phyloP scores from a whole-genome alignment of 2,797 vertebrate genomes.

The Euthynnus affinis region DNA sequence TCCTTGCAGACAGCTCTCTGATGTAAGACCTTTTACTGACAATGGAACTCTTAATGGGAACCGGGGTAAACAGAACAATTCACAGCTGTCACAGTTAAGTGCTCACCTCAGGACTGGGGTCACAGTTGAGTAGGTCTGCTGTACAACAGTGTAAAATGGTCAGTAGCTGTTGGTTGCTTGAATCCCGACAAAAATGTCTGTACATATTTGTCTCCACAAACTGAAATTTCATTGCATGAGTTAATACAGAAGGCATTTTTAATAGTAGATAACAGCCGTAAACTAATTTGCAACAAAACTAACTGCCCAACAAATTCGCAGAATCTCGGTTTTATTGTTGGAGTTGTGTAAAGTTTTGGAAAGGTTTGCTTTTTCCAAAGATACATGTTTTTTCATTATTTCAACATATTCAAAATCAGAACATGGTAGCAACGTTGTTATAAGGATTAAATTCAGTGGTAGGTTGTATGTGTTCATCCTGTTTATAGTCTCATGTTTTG shows the following conservation, averaged over 20 bases:
- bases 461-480: conserved; percentile 10
- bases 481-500: conserved; percentile 14
- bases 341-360: neutral
- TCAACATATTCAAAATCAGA: neutral
- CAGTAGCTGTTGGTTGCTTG: neutral
- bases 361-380: neutral
- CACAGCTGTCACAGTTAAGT: neutral
- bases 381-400: conserved; percentile 18
- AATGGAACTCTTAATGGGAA: conserved; percentile 34
- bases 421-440: neutral
- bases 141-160: neutral
- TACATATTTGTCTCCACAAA: neutral
- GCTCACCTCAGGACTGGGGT: neutral
- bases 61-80: conserved; percentile 23
- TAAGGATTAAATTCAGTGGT: neutral
- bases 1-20: conserved; percentile 29
- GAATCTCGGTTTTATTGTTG: neutral
- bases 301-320: neutral
- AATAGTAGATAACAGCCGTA: neutral
- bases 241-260: neutral
- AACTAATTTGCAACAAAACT: neutral
- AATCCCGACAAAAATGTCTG: neutral
- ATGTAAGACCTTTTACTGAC: conserved; percentile 32
- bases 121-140: neutral
- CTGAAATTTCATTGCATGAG: neutral